These are phyloP conservation scores for Pediacus dermestoides DNA, from an alignment of 2,888 invertebrate species.

Conservation along the genomic window DNA sequence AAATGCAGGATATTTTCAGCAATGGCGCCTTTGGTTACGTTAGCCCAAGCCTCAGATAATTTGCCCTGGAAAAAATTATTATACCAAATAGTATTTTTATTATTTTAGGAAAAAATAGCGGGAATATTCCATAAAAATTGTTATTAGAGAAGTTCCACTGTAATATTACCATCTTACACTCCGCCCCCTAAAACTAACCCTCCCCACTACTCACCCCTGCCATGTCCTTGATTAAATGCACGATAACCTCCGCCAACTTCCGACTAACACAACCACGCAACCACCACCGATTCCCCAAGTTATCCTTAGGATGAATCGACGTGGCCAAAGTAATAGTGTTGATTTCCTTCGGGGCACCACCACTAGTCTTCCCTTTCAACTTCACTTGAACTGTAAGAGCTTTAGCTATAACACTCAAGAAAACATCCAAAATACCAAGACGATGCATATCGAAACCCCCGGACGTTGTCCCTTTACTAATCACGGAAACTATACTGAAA, in stretches of 20 bases:
- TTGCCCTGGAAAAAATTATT: slow-evolving; percentile 63
- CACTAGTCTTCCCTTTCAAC: slow-evolving; percentile 61
- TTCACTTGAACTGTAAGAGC: slow-evolving; percentile 88
- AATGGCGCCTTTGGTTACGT: slow-evolving; percentile 81
- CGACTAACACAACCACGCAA: slow-evolving; percentile 78
- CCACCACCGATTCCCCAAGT: slow-evolving; percentile 70
- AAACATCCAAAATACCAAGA: slow-evolving; percentile 81
- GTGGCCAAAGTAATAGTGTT: slow-evolving; percentile 59
- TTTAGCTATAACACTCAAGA: slow-evolving; percentile 88
- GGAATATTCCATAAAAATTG: too few relatives aligned
- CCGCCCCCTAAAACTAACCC: slow-evolving; percentile 6
- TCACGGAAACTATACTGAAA: slow-evolving; percentile 67
- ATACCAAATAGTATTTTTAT: background rate
- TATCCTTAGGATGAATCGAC: slow-evolving; percentile 58
- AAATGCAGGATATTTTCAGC: slow-evolving; percentile 82
- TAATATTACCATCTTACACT: too few relatives aligned
- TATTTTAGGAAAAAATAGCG: background rate
- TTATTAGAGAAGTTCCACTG: too few relatives aligned
- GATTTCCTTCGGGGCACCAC: slow-evolving; percentile 50
- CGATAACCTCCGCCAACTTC: slow-evolving; percentile 84
- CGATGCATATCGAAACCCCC: slow-evolving; percentile 55
- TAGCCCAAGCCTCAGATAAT: slow-evolving; percentile 80
- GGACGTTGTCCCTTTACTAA: slow-evolving; percentile 50
- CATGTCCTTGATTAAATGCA: slow-evolving; percentile 86
- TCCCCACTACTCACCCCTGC: slow-evolving; percentile 65